phyloP scores from a whole-genome alignment of 2,113 vertebrate genomes.

The Arenaria interpres region DNA sequence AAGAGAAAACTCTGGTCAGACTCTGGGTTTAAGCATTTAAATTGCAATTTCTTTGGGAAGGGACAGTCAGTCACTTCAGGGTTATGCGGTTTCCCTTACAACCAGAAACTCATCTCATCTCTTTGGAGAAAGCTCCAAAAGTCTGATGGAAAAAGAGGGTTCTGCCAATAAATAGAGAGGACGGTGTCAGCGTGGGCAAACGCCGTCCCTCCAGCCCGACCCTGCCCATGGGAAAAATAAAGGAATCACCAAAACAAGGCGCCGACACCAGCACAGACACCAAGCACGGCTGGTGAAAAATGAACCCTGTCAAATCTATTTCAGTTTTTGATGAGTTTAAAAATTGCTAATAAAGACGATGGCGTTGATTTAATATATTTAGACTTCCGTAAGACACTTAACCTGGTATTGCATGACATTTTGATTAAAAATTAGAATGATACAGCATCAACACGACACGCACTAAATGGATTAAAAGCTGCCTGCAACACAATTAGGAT shows the following conservation, averaged over 20 bases:
- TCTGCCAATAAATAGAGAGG: not conserved
- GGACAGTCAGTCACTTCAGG: not conserved
- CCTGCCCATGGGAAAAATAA: fast-evolving
- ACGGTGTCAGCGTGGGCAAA: fast-evolving
- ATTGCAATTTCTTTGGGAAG: not conserved
- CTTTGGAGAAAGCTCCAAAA: no score
- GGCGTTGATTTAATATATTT: not conserved
- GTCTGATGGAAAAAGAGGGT: not conserved
- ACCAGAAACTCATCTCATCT: not conserved
- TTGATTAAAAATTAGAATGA: not conserved
- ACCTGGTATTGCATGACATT: not conserved
- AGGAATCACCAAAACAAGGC: fast-evolving
- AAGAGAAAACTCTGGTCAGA: not conserved
- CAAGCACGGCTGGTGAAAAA: not conserved
- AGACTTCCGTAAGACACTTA: not conserved
- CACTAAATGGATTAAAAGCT: not conserved
- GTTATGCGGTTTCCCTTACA: not conserved
- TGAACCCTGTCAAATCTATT: not conserved
- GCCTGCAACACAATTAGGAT: not conserved
- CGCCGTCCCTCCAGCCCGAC: fast-evolving
- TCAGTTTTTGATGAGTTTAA: not conserved
- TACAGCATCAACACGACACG: not conserved
- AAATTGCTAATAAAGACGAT: not conserved
- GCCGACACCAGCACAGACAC: fast-evolving
- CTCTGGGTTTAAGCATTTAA: fast-evolving